Percentiles rank a stretch among this genome's conserved stretches.
phyloP scores from a whole-genome alignment of 2,888 invertebrate species.

The Drosophila algonquin region DNA sequence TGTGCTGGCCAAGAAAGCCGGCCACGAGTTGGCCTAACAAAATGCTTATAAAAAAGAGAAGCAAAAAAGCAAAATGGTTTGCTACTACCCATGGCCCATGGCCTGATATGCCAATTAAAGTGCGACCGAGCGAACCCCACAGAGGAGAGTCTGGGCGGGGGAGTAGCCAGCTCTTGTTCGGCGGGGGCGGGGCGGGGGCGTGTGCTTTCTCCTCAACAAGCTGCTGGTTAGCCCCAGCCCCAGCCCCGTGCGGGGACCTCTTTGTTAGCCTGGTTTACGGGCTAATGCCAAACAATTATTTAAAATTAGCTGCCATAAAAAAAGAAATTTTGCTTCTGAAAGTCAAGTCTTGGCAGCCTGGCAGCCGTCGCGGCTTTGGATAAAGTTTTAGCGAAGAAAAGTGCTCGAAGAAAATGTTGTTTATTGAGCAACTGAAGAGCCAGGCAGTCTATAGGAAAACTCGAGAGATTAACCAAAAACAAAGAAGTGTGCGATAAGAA shows the following conservation, averaged over 20 bases:
- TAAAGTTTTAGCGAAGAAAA: conserved; percentile 23
- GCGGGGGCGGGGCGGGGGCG: conserved; percentile 44
- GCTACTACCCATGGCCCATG: conserved; percentile 48
- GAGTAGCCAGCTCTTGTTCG: conserved; percentile 19
- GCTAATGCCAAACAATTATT: conserved; percentile 68
- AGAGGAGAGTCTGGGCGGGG: background rate
- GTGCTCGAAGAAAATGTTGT: background rate
- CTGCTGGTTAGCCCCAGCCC: conserved; percentile 29
- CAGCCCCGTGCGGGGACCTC: conserved; percentile 1
- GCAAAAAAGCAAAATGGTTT: conserved; percentile 43
- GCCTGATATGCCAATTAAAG: conserved; percentile 76
- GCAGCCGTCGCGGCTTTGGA: conserved; percentile 3
- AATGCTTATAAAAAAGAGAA: conserved; percentile 56
- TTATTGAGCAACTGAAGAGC: background rate
- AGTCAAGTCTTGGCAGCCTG: conserved; percentile 23
- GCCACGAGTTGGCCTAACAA: conserved; percentile 60
- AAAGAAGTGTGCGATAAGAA: background rate
- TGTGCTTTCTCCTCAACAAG: conserved; percentile 45
- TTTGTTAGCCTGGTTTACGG: conserved; percentile 51
- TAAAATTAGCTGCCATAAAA: conserved; percentile 69
- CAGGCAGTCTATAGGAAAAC: background rate
- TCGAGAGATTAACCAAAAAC: background rate
- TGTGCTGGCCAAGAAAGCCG: conserved; percentile 60
- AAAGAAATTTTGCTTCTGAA: conserved; percentile 34
- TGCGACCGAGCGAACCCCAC: conserved; percentile 51